Base-by-base conservation (phyloP, 1,140 invertebrate species). In the Drosophila triauraria region DNA sequence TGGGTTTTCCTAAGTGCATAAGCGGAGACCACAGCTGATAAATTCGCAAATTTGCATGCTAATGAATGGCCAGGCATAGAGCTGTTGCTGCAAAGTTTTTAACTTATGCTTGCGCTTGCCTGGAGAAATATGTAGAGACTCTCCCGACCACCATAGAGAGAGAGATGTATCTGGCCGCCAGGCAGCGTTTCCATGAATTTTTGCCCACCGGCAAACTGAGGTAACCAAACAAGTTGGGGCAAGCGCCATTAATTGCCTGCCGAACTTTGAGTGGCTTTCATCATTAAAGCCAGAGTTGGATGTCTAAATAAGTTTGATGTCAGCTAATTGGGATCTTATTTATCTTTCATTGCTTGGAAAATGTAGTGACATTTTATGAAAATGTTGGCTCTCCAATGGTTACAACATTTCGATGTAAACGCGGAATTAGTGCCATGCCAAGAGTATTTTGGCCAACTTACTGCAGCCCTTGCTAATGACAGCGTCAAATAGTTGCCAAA, bases 11-110 rank as follows among this genome's bases (percentile, higher is more conserved):
- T 4, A 0, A 23, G 38, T 74, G 56, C 27, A 51, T 9, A 4
- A 48, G 23, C 56, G 13, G 12, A 40, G 44, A 51, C 61, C 60
- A 62, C 64, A 72, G 43, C 64, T 75, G 65, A 82, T 87, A 82
- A 87, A 79, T 87, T 86, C 82, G 68, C 58, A 87, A 87, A 86
- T 82, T 82, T 76, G 59, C 83, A 82, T 87, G 75, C 79, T 85
- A 82, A 79, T 79, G 75, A 87, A 86, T 82, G 75, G 83, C 60
- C 61, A 61, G 79, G 70, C 48, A 25, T 46, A 32, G 56, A 63
- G 50, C 61, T 54, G 53, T 70, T 54, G 53, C 48, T 75, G 60
- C 38, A 63, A 63, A 76, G 70, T 70, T 74, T 75, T 78, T 82
- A 67, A 65, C 75, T 48, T 64, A 42, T 72, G 51, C 74, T 43